Conservation (phyloP, 2,888 invertebrate genomes). For the Rhagonycha lutea region DNA sequence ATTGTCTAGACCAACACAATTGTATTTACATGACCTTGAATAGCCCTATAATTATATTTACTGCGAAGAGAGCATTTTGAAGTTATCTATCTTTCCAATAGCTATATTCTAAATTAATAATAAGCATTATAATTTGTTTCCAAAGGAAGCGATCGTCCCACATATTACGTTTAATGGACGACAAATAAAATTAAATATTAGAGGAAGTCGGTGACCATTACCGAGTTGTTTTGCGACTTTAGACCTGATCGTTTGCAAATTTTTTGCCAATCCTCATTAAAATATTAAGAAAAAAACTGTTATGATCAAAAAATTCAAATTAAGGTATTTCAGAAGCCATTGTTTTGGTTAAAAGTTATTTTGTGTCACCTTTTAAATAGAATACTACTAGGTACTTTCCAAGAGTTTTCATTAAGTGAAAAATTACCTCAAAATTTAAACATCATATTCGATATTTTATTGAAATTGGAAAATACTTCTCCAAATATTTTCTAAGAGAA, state of each 20-base stretch:
- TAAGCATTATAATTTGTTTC: neutral
- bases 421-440: neutral
- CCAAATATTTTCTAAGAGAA: too few relatives aligned
- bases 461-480: neutral
- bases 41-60: neutral
- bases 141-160: neutral
- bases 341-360: neutral
- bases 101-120: neutral
- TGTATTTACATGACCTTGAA: neutral
- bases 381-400: too few relatives aligned
- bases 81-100: neutral
- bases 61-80: neutral
- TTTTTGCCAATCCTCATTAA: neutral
- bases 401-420: neutral
- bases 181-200: neutral
- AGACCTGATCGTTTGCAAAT: neutral
- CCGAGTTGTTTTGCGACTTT: neutral
- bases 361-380: neutral
- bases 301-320: neutral
- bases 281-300: neutral
- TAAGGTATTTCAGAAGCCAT: neutral
- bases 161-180: neutral
- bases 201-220: neutral
- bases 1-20: constrained; percentile 5
- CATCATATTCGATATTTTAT: neutral